Evolutionary conservation across 2,888 invertebrate genomes (phyloP), one percentile per base, ranked within the genome.

Genomic region (Heteropelma amictum): DNA sequence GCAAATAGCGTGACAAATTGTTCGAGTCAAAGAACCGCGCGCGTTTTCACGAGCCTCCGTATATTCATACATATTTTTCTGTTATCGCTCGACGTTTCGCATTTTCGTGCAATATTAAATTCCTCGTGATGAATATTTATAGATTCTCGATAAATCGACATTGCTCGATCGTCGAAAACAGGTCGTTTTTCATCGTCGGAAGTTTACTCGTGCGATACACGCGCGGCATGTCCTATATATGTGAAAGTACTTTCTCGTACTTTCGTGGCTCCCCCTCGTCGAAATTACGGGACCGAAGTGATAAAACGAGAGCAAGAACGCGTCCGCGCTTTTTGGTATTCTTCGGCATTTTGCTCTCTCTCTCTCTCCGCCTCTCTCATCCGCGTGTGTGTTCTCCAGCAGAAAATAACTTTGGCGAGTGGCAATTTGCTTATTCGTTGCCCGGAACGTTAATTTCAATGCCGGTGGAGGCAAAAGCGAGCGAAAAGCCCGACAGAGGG

Each of bases 361-460:
- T 53, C 42, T 33, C 45, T 28, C 65, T 65, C 54, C 38, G 3
- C 26, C 14, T 21, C 12, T 47, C 33, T 42, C 49, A 26, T 26
- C 35, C 28, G 2, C 19, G 5, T 14, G n/a, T 7, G n/a, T 12
- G 3, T 17, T 60, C 35, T 40, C 51, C 60, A 60, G 21, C 26
- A 45, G 49, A 51, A 79, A 74, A 71, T 63, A 77, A 76, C 72
- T 42, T 10, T 14, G 45, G 56, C 30, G 51, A 58, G 63, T 72
- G 68, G 65, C 70, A 72, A 71, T 77, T 72, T 67, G 70, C 75
- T 77, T 75, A 68, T 72, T 77, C 68, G 71, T 77, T 75, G 67
- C 64, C 56, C 61, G 68, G 72, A 64, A 75, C 77, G 72, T 77
- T 77, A 75, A 77, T 77, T 77, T 77, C 68, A n/a, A n/a, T 68